These are phyloP conservation scores for Melanocharis versteri DNA, from an alignment of 2,113 vertebrate genomes.

Conservation along the genomic window DNA sequence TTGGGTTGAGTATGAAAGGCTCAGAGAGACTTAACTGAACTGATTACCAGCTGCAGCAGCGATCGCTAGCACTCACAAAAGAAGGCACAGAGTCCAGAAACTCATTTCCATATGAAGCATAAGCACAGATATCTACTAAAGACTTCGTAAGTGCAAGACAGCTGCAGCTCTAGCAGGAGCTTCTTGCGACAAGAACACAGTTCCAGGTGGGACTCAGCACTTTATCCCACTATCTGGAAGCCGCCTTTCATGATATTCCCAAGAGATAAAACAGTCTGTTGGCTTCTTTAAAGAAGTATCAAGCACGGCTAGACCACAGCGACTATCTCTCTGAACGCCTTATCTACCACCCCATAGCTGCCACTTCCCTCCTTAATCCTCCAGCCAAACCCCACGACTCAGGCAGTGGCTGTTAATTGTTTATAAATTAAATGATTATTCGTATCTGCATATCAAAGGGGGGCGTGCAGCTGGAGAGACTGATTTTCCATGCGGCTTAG, in stretches of 20 bases:
- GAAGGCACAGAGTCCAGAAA: not conserved
- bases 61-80: not conserved
- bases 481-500: not conserved
- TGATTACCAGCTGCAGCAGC: not conserved
- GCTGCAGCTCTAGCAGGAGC: not conserved
- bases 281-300: not conserved
- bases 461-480: not conserved
- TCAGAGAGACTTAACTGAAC: slow-evolving; percentile 5
- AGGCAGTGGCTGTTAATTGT: not conserved
- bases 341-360: not conserved
- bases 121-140: not conserved
- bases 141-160: not conserved
- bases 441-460: slow-evolving; percentile 12
- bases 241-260: slow-evolving; percentile 7
- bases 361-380: slow-evolving; percentile 3
- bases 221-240: slow-evolving; percentile 1
- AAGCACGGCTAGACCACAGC: not conserved
- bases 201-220: not conserved
- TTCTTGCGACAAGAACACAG: not conserved
- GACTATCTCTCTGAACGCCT: not conserved
- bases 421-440: slow-evolving; percentile 34
- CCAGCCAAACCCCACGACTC: not conserved
- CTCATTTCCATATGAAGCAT: not conserved
- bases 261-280: not conserved
- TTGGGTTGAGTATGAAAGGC: not conserved